Conservation (phyloP, 2,888 invertebrate species). For the Malacosoma neustria region DNA sequence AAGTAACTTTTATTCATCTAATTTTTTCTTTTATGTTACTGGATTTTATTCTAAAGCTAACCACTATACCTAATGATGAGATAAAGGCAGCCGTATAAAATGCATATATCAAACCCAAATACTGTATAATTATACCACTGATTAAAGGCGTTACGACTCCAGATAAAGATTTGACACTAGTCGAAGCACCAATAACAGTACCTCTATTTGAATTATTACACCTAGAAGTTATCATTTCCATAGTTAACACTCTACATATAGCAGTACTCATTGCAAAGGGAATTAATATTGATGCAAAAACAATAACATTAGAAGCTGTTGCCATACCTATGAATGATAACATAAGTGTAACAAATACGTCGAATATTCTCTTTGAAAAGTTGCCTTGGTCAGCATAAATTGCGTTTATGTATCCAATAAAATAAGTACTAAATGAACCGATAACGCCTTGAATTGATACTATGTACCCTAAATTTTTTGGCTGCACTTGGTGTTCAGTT, state of each 20-base stretch:
- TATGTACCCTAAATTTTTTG: constrained; percentile 66
- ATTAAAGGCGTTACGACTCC: constrained; percentile 71
- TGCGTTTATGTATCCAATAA: constrained; percentile 47
- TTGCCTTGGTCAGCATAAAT: constrained; percentile 50
- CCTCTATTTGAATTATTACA: constrained; percentile 65
- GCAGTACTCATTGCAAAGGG: constrained; percentile 61
- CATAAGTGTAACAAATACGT: constrained; percentile 53
- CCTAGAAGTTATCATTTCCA: constrained; percentile 62
- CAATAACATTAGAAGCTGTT: constrained; percentile 36
- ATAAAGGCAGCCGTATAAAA: constrained; percentile 33
- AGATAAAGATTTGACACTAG: constrained; percentile 70
- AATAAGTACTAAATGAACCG: constrained; percentile 54
- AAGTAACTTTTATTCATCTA: constrained; percentile 14
- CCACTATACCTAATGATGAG: constrained; percentile 34
- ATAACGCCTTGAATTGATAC: constrained; percentile 65
- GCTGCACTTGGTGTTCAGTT: constrained; percentile 54
- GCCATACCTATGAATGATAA: constrained; percentile 51
- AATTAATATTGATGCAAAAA: constrained; percentile 50
- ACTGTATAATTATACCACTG: constrained; percentile 63
- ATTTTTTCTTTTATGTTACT: constrained; percentile 17
- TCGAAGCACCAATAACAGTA: constrained; percentile 69
- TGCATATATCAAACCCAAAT: constrained; percentile 49
- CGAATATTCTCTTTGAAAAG: constrained; percentile 46
- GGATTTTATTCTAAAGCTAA: constrained; percentile 29
- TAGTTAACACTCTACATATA: constrained; percentile 54